Percentiles rank a stretch among this genome's conserved stretches.
phyloP scores from a whole-genome alignment of 2,113 vertebrate species.

The Cynocephalus volans region DNA sequence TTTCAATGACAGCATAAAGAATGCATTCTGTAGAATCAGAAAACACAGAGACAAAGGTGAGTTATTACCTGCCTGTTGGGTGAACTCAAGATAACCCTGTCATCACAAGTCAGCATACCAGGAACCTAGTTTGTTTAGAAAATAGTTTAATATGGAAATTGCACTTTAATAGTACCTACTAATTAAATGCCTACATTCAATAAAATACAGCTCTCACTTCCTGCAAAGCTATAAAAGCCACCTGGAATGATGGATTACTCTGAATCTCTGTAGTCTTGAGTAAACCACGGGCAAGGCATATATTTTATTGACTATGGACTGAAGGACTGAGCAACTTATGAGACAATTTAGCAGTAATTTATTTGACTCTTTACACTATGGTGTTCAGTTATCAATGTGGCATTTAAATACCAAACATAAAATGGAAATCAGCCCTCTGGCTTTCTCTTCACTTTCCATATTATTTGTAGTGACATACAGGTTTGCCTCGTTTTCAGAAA shows the following conservation, averaged over 20 bases:
- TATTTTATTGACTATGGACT: conserved; percentile 55
- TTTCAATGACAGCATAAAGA: conserved; percentile 39
- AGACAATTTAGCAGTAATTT: conserved; percentile 64
- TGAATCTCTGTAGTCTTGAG: conserved; percentile 46
- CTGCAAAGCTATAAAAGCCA: conserved; percentile 62
- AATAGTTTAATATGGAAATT: conserved; percentile 73
- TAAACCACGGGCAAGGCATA: conserved; percentile 6
- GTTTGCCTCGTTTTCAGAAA: conserved; percentile 55
- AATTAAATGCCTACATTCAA: conserved; percentile 74
- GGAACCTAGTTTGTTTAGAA: conserved; percentile 67
- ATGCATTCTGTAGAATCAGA: conserved; percentile 9
- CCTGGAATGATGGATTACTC: conserved; percentile 64
- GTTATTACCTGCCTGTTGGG: conserved; percentile 52
- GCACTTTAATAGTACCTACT: conserved; percentile 73
- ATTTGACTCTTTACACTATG: conserved; percentile 35
- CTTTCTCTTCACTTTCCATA: conserved; percentile 18
- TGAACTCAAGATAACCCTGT: conserved; percentile 66
- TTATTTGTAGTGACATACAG: background rate
- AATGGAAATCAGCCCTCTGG: conserved; percentile 39
- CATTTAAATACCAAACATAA: conserved; percentile 68
- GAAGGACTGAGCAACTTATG: conserved; percentile 26
- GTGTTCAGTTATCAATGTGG: conserved; percentile 3
- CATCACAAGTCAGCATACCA: conserved; percentile 29
- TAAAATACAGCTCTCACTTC: conserved; percentile 60
- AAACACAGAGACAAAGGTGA: conserved; percentile 38